phyloP scores from a whole-genome alignment of 2,797 vertebrate genomes.

The Gila robusta region DNA sequence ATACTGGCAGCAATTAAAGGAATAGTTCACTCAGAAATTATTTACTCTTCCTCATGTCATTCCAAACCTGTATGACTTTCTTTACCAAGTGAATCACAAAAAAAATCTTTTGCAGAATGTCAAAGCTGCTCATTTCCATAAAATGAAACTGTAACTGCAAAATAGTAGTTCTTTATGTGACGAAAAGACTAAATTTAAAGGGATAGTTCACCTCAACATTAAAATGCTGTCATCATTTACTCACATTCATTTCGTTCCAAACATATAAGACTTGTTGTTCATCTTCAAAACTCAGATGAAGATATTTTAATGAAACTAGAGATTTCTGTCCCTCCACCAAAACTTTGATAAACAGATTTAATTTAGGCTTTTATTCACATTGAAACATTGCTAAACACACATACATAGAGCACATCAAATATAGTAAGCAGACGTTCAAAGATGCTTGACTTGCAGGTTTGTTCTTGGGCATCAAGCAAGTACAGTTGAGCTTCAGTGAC shows the following conservation, averaged over 20 bases:
- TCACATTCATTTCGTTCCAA: background rate
- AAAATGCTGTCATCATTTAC: background rate
- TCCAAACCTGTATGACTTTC: background rate
- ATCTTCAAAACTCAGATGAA: background rate
- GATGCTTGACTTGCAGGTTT: too few species aligned
- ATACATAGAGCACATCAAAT: background rate
- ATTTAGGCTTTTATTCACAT: background rate
- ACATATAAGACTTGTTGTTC: background rate
- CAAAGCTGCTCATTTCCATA: background rate
- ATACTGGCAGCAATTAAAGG: background rate
- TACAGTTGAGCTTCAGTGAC: background rate
- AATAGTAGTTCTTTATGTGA: background rate
- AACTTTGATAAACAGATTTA: background rate
- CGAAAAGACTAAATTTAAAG: background rate
- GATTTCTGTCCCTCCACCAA: background rate
- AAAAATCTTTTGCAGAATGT: background rate
- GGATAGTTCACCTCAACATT: background rate
- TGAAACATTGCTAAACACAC: background rate
- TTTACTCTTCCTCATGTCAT: background rate
- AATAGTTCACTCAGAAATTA: background rate
- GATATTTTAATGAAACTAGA: background rate
- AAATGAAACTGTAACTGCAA: background rate
- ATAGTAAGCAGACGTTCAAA: background rate
- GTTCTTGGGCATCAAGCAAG: too few species aligned
- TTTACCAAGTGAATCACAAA: background rate